phyloP scores from a whole-genome alignment of 1,140 invertebrate genomes.

The Drosophila ercepeae region DNA sequence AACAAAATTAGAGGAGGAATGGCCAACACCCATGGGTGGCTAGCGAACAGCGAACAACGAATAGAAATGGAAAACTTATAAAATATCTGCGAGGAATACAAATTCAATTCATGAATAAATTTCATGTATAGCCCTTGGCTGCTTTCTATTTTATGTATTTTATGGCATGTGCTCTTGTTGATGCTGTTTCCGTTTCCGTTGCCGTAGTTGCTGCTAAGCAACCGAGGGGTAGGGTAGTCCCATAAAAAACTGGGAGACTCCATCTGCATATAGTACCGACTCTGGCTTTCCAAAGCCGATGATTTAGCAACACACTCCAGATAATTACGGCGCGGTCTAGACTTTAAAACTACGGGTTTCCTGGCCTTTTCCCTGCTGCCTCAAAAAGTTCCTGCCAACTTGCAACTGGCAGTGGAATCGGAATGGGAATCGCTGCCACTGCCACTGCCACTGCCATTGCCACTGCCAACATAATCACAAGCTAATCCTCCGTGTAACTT shows the following conservation, averaged over 20 bases:
- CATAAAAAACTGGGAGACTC: neutral
- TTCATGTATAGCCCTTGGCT: conserved; percentile 67
- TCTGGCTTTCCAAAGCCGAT: conserved; percentile 8
- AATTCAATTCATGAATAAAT: conserved; percentile 83
- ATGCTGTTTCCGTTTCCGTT: conserved; percentile 2
- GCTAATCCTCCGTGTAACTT: conserved; percentile 76
- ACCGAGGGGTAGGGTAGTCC: neutral
- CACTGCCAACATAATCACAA: conserved; percentile 72
- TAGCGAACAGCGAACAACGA: conserved; percentile 10
- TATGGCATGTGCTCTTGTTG: conserved; percentile 36
- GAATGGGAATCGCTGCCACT: conserved; percentile 1
- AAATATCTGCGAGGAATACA: conserved; percentile 80
- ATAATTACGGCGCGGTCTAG: conserved; percentile 64
- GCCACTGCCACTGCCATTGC: conserved; percentile 5
- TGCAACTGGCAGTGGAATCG: conserved; percentile 22
- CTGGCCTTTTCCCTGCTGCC: neutral
- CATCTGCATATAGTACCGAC: conserved; percentile 17
- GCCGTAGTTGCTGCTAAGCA: neutral
- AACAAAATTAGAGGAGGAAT: neutral
- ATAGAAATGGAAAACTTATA: conserved; percentile 72
- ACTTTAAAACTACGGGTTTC: conserved; percentile 49
- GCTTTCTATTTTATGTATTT: conserved; percentile 56
- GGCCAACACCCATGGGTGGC: conserved; percentile 1
- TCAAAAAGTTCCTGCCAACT: conserved; percentile 10
- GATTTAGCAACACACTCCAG: conserved; percentile 45